phyloP scores from a whole-genome alignment of 2,888 invertebrate species.

The Diarsia mendica region DNA sequence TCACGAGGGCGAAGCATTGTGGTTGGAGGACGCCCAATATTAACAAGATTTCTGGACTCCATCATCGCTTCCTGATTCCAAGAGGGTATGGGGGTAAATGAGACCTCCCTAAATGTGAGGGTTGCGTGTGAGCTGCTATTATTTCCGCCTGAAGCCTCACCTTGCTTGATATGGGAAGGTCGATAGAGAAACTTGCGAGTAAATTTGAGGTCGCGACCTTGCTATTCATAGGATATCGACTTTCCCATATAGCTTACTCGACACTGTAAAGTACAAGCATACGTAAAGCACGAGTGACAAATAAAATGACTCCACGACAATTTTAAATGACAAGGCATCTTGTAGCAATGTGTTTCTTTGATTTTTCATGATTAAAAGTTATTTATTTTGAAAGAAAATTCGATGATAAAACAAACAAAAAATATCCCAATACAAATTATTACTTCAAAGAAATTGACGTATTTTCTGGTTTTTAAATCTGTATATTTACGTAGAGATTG shows the following conservation, averaged over 20 bases:
- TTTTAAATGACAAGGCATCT: not conserved
- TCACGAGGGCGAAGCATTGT: slow-evolving; percentile 32
- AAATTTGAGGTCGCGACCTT: slow-evolving; percentile 76
- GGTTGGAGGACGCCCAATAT: slow-evolving; percentile 51
- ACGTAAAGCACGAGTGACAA: slow-evolving; percentile 33
- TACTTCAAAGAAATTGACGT: not conserved
- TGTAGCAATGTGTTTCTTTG: not conserved
- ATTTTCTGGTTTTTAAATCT: slow-evolving; percentile 18
- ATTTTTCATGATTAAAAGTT: slow-evolving; percentile 3
- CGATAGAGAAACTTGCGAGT: slow-evolving; percentile 77
- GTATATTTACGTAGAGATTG: slow-evolving; percentile 27
- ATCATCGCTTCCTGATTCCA: slow-evolving; percentile 69
- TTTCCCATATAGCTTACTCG: slow-evolving; percentile 54
- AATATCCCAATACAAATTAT: not conserved
- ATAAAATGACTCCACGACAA: not conserved
- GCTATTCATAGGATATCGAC: slow-evolving; percentile 67
- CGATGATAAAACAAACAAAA: not conserved
- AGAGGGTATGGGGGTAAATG: slow-evolving; percentile 57
- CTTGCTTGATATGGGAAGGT: slow-evolving; percentile 80
- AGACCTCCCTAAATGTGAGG: slow-evolving; percentile 73
- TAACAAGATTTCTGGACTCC: slow-evolving; percentile 61
- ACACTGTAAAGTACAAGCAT: slow-evolving; percentile 29
- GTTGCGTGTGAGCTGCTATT: slow-evolving; percentile 83
- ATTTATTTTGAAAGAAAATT: slow-evolving; percentile 21
- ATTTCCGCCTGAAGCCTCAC: slow-evolving; percentile 80